These are phyloP conservation scores for Phragmatobia fuliginosa DNA, from an alignment of 2,888 invertebrate species.

Conservation along the genomic window DNA sequence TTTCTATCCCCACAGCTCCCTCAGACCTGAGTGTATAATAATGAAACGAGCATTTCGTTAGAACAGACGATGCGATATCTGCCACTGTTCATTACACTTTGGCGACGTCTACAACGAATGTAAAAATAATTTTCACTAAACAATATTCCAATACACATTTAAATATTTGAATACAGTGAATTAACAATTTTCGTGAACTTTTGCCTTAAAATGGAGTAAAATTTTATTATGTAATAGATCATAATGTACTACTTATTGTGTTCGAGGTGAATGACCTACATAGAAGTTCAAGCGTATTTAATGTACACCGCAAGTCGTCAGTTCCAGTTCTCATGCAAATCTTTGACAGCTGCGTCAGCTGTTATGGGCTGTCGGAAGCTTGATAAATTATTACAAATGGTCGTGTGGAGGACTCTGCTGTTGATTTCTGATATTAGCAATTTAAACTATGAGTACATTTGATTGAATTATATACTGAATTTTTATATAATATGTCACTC, in stretches of 20 bases:
- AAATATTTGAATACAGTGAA: conserved; percentile 24
- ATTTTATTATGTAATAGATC: not conserved
- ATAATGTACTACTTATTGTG: not conserved
- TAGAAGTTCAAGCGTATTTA: conserved; percentile 4
- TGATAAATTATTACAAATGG: conserved; percentile 19
- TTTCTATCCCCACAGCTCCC: conserved; percentile 25
- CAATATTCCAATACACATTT: conserved; percentile 24
- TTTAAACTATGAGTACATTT: not conserved
- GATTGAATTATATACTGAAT: not conserved
- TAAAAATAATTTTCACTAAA: conserved; percentile 27
- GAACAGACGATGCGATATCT: conserved; percentile 48
- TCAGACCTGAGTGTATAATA: conserved; percentile 49
- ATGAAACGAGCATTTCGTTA: conserved; percentile 57
- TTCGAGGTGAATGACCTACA: not conserved
- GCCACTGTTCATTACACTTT: conserved; percentile 48
- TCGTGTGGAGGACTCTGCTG: not conserved
- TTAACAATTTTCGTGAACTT: conserved; percentile 14
- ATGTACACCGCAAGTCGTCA: not conserved
- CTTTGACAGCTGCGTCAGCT: conserved; percentile 8
- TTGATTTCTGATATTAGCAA: not conserved
- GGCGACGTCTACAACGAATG: conserved; percentile 36
- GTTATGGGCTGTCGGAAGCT: conserved; percentile 10
- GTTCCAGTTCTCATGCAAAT: conserved; percentile 19
- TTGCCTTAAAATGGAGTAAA: not conserved
- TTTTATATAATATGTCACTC: not conserved